Evolutionary conservation across 1,140 invertebrate species (phyloP).

Genomic region (Drosophila pachea): DNA sequence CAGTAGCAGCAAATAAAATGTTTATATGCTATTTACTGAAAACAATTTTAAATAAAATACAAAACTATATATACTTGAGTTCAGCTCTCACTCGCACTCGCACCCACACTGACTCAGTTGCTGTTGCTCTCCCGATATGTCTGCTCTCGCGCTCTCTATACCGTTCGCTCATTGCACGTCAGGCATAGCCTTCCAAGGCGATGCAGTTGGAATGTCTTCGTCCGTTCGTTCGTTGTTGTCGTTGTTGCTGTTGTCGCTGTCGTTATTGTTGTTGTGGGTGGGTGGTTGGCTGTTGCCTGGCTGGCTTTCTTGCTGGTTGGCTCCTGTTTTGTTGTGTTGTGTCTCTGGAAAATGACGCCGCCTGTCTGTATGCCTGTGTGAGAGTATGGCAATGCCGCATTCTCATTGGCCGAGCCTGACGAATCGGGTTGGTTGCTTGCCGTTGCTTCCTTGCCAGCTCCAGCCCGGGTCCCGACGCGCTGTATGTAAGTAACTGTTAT

Average conservation of each 20-base stretch:
- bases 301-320: conserved; percentile 64
- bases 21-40: conserved; percentile 77
- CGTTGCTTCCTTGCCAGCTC: conserved; percentile 60
- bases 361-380: conserved; percentile 40
- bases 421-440: conserved; percentile 69
- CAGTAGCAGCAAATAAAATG: conserved; percentile 76
- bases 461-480: conserved; percentile 15
- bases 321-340: conserved; percentile 77
- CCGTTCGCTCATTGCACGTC: conserved; percentile 23
- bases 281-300: conserved; percentile 43
- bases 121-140: conserved; percentile 14
- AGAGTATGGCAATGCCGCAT: conserved; percentile 44
- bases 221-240: conserved; percentile 46
- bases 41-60: conserved; percentile 78
- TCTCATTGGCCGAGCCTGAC: conserved; percentile 62
- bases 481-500: conserved; percentile 46
- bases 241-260: conserved; percentile 11
- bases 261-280: conserved; percentile 53
- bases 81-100: conserved; percentile 17
- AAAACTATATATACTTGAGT: conserved; percentile 35
- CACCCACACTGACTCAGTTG: conserved; percentile 6
- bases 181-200: conserved; percentile 60
- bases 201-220: conserved; percentile 74
- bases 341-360: conserved; percentile 73
- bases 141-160: conserved; percentile 5